A percentile compares a stretch with the other conserved stretches of the same genome.
phyloP scores from a whole-genome alignment of 2,113 vertebrate genomes.

The Butorides virescens region DNA sequence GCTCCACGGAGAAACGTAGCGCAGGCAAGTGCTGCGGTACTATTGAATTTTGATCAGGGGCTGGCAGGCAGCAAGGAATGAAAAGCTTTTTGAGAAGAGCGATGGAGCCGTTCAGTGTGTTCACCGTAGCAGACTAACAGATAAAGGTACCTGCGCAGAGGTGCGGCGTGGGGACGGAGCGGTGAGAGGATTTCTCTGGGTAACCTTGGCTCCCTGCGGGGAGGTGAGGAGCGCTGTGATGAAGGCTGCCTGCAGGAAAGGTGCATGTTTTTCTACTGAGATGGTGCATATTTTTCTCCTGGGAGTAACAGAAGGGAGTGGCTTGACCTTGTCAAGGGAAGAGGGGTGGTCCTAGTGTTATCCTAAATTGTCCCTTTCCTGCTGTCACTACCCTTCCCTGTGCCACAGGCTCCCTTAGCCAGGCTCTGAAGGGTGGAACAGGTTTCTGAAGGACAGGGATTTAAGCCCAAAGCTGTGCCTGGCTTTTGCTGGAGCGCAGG shows the following conservation, averaged over 20 bases:
- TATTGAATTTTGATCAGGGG: conserved; percentile 29
- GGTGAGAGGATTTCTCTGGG: not conserved
- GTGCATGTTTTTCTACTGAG: not conserved
- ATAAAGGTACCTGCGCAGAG: not conserved
- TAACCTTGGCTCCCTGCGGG: not conserved
- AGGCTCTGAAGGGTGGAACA: not conserved
- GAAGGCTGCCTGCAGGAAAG: not conserved
- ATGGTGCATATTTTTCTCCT: not conserved
- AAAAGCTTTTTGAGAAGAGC: not conserved
- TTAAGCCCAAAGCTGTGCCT: not conserved
- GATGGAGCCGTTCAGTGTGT: not conserved
- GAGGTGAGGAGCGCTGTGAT: accelerated
- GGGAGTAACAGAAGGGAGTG: not conserved
- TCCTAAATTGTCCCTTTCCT: not conserved
- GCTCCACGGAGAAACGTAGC: not conserved
- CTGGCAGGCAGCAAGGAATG: not conserved
- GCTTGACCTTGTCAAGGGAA: not conserved
- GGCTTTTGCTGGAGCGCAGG: not conserved
- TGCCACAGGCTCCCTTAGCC: not conserved
- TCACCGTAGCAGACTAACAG: not conserved
- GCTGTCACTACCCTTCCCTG: not conserved
- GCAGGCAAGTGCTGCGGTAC: not conserved
- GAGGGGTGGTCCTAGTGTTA: not conserved
- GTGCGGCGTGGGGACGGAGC: accelerated
- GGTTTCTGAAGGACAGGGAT: not conserved